Evolutionary conservation across 2,888 invertebrate genomes (phyloP), one percentile per base, ranked within the genome.

Genomic region (Fabriciana adippe): DNA sequence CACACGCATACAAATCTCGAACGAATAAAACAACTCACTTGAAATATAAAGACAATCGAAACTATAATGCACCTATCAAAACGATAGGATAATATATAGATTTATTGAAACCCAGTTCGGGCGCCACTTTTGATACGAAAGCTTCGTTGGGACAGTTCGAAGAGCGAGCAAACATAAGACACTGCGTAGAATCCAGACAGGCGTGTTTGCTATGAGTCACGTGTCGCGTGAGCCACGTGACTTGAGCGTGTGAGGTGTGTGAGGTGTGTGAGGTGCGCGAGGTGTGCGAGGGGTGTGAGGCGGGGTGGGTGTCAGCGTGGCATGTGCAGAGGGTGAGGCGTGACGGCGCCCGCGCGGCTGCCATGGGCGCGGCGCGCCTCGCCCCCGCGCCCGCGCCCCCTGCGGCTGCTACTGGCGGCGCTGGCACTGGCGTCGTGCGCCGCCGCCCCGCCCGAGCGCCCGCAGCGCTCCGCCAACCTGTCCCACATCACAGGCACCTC

Each of bases 401-500:
- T 89, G 90, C 88, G 89, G 88, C 89, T 93, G 91, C 92, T 91
- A 83, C 81, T 90, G 73, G 90, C 90, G 80, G 93, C 93, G 89
- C 87, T 93, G 89, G 93, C 93, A 86, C 87, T 90, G 77, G 74
- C 91, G 75, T 81, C 89, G 80, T 89, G 89, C 87, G 92, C 92
- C 84, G 91, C 90, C 81, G 92, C 92, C 78, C 89, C 91, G 77
- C 89, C 90, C 76, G 94, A 89, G 85, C 94, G 95, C 85, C 95
- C 95, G 87, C 95, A 96, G 90, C 95, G 97, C 84, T 96, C 96
- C 82, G 96, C 96, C 80, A 96, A 96, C 92, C 93, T 96, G 83
- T 96, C 96, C 82, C 96, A 96, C 91, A 95, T 96, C 85, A 95
- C 96, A 79, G 96, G 96, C 86, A 95, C 96, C 71, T 94, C 95